Evolutionary conservation across 2,113 vertebrate species (phyloP).

Genomic region (Pelusios castaneus): DNA sequence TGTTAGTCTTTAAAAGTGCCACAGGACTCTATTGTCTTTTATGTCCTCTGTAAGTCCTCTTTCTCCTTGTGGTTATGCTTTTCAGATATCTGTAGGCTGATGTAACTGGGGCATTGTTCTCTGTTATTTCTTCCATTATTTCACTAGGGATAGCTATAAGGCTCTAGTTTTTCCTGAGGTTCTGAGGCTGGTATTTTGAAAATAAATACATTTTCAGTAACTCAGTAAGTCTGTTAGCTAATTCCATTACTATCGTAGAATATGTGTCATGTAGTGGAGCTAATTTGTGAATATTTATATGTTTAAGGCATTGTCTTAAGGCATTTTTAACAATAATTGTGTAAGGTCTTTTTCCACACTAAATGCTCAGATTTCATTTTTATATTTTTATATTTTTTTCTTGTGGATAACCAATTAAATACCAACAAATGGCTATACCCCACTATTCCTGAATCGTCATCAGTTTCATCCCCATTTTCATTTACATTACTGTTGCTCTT

Average conservation of each 20-base stretch:
- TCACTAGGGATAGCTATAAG: not conserved
- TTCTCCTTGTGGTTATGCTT: accelerated
- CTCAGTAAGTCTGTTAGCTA: not conserved
- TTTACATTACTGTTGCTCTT: accelerated
- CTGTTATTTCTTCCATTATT: not conserved
- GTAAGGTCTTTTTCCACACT: not conserved
- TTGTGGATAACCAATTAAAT: not conserved
- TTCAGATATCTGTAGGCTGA: not conserved
- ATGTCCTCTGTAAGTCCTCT: not conserved
- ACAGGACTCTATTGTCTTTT: too few relatives aligned
- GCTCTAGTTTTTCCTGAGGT: not conserved
- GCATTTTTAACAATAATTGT: not conserved
- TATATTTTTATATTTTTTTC: not conserved
- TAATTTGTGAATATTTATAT: not conserved
- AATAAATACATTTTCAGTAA: not conserved
- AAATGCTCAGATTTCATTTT: not conserved
- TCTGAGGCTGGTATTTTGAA: not conserved
- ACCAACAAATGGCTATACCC: not conserved
- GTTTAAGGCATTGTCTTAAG: not conserved
- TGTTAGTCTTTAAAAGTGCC: too few relatives aligned
- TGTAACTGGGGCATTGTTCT: not conserved
- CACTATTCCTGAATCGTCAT: not conserved
- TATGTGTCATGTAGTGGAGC: not conserved
- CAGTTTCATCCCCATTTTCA: not conserved
- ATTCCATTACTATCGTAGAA: not conserved